These are phyloP conservation scores for Lethenteron camtschaticum DNA, from an alignment of 2,113 vertebrate species.

Conservation along the genomic window DNA sequence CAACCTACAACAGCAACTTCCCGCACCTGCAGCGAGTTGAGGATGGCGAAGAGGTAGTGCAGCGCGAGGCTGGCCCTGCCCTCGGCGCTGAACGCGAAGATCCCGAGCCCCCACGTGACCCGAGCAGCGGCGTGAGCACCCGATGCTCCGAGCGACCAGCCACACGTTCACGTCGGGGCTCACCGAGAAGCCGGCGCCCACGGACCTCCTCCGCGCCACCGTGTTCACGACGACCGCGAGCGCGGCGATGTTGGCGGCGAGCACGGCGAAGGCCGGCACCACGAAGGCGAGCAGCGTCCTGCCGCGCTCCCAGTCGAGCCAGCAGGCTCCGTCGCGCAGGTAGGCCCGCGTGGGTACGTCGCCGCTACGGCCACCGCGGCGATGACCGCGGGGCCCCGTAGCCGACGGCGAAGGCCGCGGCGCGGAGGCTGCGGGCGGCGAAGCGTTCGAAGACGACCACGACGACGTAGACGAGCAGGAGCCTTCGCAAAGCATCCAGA, in stretches of 20 bases:
- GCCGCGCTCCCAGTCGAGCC: conserved; percentile 46
- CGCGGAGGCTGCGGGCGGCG: conserved; percentile 28
- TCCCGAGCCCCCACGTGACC: conserved; percentile 55
- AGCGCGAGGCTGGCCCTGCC: conserved; percentile 12
- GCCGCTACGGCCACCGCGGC: conserved; percentile 33
- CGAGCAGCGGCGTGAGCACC: conserved; percentile 54
- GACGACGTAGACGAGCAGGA: too few species aligned
- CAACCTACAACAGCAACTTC: too few species aligned
- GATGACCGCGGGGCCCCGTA: conserved; percentile 50
- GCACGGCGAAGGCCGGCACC: conserved; percentile 37
- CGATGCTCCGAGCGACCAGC: conserved; percentile 36
- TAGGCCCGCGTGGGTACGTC: conserved; percentile 30
- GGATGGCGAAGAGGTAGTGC: conserved; percentile 30
- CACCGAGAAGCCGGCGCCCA: too few species aligned
- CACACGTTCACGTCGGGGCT: conserved; percentile 15
- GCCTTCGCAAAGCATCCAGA: too few species aligned
- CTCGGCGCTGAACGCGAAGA: conserved; percentile 22
- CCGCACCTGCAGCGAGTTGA: conserved; percentile 53
- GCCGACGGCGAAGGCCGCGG: conserved; percentile 30
- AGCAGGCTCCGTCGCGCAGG: conserved; percentile 26
- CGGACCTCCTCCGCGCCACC: conserved; percentile 25
- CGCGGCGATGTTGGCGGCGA: conserved; percentile 37
- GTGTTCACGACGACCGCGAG: conserved; percentile 36
- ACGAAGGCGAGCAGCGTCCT: conserved; percentile 45
- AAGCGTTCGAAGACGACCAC: conserved; percentile 19